Percentiles rank a stretch among this genome's conserved stretches.
Evolutionary conservation across 2,113 vertebrate species (phyloP).

Genomic region (Engystomops pustulosus): DNA sequence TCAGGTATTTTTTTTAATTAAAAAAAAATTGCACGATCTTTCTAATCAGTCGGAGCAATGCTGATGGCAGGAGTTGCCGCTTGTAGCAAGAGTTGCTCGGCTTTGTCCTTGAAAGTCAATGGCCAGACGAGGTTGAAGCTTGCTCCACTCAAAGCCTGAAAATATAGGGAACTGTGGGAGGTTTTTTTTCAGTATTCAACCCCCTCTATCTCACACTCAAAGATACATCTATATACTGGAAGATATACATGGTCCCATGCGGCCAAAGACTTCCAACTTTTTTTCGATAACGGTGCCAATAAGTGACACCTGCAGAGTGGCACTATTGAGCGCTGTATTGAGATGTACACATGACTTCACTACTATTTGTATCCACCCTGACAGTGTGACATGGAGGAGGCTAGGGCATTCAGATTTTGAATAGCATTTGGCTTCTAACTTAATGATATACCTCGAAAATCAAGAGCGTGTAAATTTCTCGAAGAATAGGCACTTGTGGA

Average conservation of each 20-base stretch:
- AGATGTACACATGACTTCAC: too few relatives aligned
- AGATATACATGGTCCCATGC: background rate
- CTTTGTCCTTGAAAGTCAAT: background rate
- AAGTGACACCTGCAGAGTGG: background rate
- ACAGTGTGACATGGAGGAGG: background rate
- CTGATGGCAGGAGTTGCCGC: conserved; percentile 55
- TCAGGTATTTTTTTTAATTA: conserved; percentile 49
- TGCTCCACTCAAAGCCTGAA: background rate
- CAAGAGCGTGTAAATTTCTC: background rate
- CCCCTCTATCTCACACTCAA: background rate
- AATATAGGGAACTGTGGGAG: too few relatives aligned
- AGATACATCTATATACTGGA: background rate
- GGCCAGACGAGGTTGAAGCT: background rate
- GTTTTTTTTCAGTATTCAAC: background rate
- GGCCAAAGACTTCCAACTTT: background rate
- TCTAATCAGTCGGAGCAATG: conserved; percentile 60
- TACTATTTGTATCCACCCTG: background rate
- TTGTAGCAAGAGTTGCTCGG: background rate
- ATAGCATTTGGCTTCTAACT: background rate
- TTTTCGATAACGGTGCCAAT: background rate
- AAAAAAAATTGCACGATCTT: conserved; percentile 21
- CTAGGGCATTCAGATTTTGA: background rate
- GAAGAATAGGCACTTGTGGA: background rate
- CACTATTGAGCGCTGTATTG: too few relatives aligned
- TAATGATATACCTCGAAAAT: background rate